A percentile compares a stretch with the other conserved stretches of the same genome.
These are phyloP conservation scores for Halcyon senegalensis DNA, from an alignment of 2,113 vertebrate genomes.

Conservation along the genomic window DNA sequence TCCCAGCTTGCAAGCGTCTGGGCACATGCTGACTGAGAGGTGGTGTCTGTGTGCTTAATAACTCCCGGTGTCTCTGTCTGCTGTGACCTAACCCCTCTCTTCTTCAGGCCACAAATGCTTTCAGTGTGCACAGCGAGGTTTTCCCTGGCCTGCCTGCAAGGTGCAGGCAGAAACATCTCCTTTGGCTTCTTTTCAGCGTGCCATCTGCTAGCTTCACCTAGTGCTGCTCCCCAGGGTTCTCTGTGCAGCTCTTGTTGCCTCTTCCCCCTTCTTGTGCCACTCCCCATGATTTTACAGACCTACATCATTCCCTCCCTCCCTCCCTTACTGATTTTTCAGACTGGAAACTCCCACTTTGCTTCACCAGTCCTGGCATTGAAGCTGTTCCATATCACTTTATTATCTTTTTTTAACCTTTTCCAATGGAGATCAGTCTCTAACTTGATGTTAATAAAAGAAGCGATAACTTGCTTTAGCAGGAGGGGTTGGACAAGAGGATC, in stretches of 20 bases:
- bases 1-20: not conserved
- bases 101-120: accelerated
- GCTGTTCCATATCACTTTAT: not conserved
- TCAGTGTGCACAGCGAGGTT: not conserved
- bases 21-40: not conserved
- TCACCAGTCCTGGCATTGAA: not conserved
- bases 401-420: not conserved
- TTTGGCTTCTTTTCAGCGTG: not conserved
- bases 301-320: not conserved
- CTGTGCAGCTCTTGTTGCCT: not conserved
- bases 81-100: not conserved
- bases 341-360: not conserved
- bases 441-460: not conserved
- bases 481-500: no score
- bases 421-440: not conserved
- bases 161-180: not conserved
- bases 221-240: not conserved
- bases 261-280: not conserved
- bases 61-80: not conserved
- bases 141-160: not conserved
- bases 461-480: not conserved
- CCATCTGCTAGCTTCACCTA: not conserved
- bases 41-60: not conserved
- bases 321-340: not conserved
- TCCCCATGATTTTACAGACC: not conserved